Evolutionary conservation across 2,888 invertebrate species (phyloP).

Genomic region (Minunthozetes semirufus): DNA sequence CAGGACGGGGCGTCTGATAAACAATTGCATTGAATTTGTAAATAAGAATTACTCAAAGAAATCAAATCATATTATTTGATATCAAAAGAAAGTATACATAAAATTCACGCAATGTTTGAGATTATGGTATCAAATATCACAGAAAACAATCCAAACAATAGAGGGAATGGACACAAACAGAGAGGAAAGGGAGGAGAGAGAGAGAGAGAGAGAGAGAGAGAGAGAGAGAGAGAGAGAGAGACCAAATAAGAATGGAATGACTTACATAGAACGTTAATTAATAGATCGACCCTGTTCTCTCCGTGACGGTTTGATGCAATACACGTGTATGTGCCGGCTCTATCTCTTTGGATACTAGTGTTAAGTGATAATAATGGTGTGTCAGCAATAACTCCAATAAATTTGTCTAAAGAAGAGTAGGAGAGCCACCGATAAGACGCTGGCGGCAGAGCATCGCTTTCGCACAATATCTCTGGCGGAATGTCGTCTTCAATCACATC

Average conservation of each 20-base stretch:
- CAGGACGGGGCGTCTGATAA: conserved; percentile 73
- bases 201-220: background rate
- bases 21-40: background rate
- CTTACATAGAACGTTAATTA: conserved; percentile 78
- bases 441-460: conserved; percentile 49
- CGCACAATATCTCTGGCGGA: conserved; percentile 42
- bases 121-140: too few relatives aligned
- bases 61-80: background rate
- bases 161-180: background rate
- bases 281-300: conserved; percentile 59
- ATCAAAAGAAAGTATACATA: background rate
- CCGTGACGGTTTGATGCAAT: conserved; percentile 64
- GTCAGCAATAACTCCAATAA: conserved; percentile 52
- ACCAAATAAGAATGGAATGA: conserved; percentile 43
- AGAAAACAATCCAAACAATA: background rate
- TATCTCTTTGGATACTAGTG: conserved; percentile 61
- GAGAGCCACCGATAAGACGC: conserved; percentile 62
- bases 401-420: conserved; percentile 52
- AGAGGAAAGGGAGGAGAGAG: background rate
- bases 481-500: conserved; percentile 46
- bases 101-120: background rate
- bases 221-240: background rate
- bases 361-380: conserved; percentile 56
- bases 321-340: conserved; percentile 70
- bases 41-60: background rate